A percentile compares a stretch with the other conserved stretches of the same genome.
phyloP scores from a whole-genome alignment of 2,888 invertebrate species.

The Glaucopsyche alexis region DNA sequence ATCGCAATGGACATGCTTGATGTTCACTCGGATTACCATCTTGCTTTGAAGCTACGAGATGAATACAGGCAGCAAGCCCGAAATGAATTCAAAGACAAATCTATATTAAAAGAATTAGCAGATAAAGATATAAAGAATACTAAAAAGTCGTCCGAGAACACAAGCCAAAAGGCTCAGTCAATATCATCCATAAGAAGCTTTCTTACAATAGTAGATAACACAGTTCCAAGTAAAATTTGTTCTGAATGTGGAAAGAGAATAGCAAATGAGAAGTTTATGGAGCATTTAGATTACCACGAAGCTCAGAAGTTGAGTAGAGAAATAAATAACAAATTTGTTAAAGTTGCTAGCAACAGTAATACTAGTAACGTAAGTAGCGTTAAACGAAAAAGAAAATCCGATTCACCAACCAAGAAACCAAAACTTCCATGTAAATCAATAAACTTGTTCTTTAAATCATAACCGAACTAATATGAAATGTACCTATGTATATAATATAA shows the following conservation, averaged over 20 bases:
- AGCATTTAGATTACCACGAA: slow-evolving; percentile 92
- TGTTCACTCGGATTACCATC: slow-evolving; percentile 87
- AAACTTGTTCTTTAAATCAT: slow-evolving; percentile 60
- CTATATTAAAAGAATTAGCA: slow-evolving; percentile 43
- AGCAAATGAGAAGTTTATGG: slow-evolving; percentile 80
- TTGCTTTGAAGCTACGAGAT: slow-evolving; percentile 83
- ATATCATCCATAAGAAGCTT: slow-evolving; percentile 61
- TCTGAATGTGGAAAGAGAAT: slow-evolving; percentile 84
- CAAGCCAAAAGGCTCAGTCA: slow-evolving; percentile 49
- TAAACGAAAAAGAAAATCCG: slow-evolving; percentile 64
- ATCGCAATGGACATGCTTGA: slow-evolving; percentile 79
- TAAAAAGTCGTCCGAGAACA: slow-evolving; percentile 40
- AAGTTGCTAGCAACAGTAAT: slow-evolving; percentile 39
- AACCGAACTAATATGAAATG: not conserved
- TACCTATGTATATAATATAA: not conserved
- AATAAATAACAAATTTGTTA: slow-evolving; percentile 72
- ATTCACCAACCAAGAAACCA: slow-evolving; percentile 58
- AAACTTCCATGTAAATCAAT: slow-evolving; percentile 68
- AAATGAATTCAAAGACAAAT: slow-evolving; percentile 44
- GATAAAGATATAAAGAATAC: slow-evolving; percentile 41
- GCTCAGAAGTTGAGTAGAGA: slow-evolving; percentile 87
- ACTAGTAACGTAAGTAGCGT: slow-evolving; percentile 38
- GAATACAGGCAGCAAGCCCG: slow-evolving; percentile 69
- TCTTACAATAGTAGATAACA: slow-evolving; percentile 66
- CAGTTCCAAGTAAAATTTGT: slow-evolving; percentile 77